Conservation (phyloP, 2,888 invertebrate species). For the Xylota sylvarum region DNA sequence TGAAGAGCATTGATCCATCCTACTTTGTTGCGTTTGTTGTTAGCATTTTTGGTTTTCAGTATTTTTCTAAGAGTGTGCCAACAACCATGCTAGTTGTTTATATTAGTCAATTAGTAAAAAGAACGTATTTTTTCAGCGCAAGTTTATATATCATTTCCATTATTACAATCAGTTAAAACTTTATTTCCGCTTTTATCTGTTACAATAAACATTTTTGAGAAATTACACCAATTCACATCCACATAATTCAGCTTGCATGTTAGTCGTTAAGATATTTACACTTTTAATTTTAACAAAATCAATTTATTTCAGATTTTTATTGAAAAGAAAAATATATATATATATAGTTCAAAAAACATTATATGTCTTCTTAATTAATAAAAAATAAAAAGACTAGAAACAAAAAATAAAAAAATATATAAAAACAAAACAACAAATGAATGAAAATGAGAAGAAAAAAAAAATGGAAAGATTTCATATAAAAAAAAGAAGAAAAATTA, state of each 20-base stretch:
- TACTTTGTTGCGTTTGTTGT: constrained; percentile 46
- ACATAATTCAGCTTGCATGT: constrained; percentile 73
- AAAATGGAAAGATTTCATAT: constrained; percentile 79
- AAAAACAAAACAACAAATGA: constrained; percentile 78
- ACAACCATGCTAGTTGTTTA: constrained; percentile 19
- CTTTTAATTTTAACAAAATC: constrained; percentile 83
- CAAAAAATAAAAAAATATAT: constrained; percentile 79
- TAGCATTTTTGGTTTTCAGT: constrained; percentile 15
- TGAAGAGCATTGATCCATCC: constrained; percentile 46
- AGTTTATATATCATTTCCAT: constrained; percentile 29
- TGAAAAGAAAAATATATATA: constrained; percentile 79
- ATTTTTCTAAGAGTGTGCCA: constrained; percentile 26
- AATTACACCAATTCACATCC: constrained; percentile 51
- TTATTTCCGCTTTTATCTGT: constrained; percentile 34
- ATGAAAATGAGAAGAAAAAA: constrained; percentile 79
- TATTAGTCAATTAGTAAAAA: constrained; percentile 33
- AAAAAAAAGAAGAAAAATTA: constrained; percentile 78
- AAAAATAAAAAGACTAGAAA: constrained; percentile 80
- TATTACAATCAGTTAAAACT: constrained; percentile 30
- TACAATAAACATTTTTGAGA: constrained; percentile 25
- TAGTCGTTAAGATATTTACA: constrained; percentile 64
- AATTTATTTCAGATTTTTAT: constrained; percentile 85
- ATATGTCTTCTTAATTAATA: constrained; percentile 83
- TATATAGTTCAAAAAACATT: constrained; percentile 85
- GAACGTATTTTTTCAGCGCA: constrained; percentile 13